Evolutionary conservation across 92 coral and sea anemone genomes (phyloP), one percentile per base, ranked within the genome.

Genomic region (Epizoanthus rinbou): DNA sequence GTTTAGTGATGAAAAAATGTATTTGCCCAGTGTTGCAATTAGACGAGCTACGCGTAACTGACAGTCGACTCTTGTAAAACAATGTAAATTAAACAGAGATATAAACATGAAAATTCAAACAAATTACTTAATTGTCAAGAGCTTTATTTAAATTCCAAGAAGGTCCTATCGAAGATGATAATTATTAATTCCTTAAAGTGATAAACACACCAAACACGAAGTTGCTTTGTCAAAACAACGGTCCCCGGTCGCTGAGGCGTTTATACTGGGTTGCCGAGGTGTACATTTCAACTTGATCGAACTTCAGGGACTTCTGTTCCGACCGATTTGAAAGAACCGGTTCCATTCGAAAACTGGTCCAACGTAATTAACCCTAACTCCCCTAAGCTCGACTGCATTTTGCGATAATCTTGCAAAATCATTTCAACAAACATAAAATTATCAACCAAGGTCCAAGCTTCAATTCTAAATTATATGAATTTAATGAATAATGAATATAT

Each of bases 111-210:
- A 56, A 50, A 52, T 15, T 72, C 17, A 72, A 43, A 15, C 7
- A 67, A 19, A 72, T 39, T 14, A 50, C 58, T 47, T 41, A 23
- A 50, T 17, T n/a, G 23, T 41, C 24, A 45, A 19, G 58, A 72
- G 76, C 33, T 72, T 50, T 72, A 52, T 43, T 47, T 72, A 72
- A 72, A 47, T 23, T 50, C 59, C 76, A 72, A 47, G 60, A 37
- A 72, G 31, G 47, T 72, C 76, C 76, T 43, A 43, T 24, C 59
- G 53, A 23, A 23, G 22, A 47, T 45, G n/a, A 7, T 9, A 72
- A 71, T 21, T 19, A 16, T 25, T 28, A 28, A 28, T 8, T 17
- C 33, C n/a, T n/a, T n/a, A n/a, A n/a, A n/a, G n/a, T n/a, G n/a
- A 65, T 65, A 65, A 65, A 24, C 41, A 15, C 14, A 41, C 31